A percentile compares a stretch with the other conserved stretches of the same genome.
phyloP scores from a whole-genome alignment of 2,113 vertebrate species.

The Gopherus flavomarginatus region DNA sequence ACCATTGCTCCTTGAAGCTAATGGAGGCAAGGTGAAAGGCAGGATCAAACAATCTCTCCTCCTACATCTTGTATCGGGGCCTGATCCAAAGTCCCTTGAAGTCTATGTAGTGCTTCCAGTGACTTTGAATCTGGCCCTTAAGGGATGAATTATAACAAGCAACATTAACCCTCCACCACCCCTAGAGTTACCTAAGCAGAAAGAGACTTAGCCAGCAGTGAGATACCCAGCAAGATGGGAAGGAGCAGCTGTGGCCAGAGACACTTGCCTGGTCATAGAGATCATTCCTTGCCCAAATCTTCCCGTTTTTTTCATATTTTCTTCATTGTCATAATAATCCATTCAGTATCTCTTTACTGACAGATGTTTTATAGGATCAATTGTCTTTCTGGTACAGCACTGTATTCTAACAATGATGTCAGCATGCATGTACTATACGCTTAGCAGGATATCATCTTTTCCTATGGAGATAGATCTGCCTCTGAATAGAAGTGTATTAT shows the following conservation, averaged over 20 bases:
- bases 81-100: constrained; percentile 31
- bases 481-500: background rate
- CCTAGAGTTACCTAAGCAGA: background rate
- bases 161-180: background rate
- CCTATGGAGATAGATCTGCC: background rate
- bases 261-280: no score
- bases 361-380: background rate
- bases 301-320: background rate
- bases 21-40: constrained; percentile 13
- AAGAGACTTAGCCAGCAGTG: background rate
- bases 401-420: background rate
- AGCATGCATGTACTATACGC: background rate
- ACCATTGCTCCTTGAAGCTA: background rate
- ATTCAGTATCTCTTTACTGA: background rate
- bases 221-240: background rate
- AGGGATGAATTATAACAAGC: background rate
- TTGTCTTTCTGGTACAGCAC: background rate
- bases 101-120: background rate
- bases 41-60: constrained; percentile 6
- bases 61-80: background rate
- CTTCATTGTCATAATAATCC: background rate
- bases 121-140: background rate
- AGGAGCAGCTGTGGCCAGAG: background rate
- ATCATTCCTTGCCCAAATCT: background rate
- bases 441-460: background rate